Evolutionary conservation across 2,888 invertebrate species (phyloP), one percentile per base, ranked within the genome.

Genomic region (Capitulum mitella): DNA sequence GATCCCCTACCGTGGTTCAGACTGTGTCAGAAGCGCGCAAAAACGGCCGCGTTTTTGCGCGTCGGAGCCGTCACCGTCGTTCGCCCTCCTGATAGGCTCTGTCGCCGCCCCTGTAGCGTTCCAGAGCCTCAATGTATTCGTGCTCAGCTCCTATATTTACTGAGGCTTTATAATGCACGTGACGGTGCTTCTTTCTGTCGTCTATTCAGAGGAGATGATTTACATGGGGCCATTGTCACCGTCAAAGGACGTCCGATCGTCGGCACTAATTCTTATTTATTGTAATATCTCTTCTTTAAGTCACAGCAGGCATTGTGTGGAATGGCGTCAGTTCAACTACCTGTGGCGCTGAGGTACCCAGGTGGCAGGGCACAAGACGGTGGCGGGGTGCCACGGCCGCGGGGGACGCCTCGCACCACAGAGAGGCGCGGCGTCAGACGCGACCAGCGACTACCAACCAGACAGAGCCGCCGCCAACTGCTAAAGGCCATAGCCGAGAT

Each of bases 221-320:
- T 70, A 70, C 70, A 70, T 40, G 22, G 26, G 37, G 8, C 0
- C 40, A 70, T 70, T 70, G 70, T 70, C 26, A 40, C n/a, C 26
- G 64, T 2, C 37, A 10, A 26, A 22, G 26, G 26, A 70, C 26
- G 40, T 14, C 70, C 1, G 0, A 37, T 37, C 70, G 40, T 70
- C 70, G 26, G 16, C 40, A 8, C 40, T 70, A 40, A 70, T 40
- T 22, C 70, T 70, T 70, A 70, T 70, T 70, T 70, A 70, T 70
- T 70, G 70, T 40, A 70, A 70, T 40, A 37, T 12, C 40, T 70
- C 26, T 37, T 26, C 10, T 70, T 40, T 19, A 19, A 14, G 64
- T 64, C 64, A 64, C 64, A 64, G 64, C 64, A 34, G 64, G 64
- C 29, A 64, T 64, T 64, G 64, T 64, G 64, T 34, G 64, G 29